These are phyloP conservation scores for Alouatta palliata DNA, from an alignment of 2,113 vertebrate species.

Conservation along the genomic window DNA sequence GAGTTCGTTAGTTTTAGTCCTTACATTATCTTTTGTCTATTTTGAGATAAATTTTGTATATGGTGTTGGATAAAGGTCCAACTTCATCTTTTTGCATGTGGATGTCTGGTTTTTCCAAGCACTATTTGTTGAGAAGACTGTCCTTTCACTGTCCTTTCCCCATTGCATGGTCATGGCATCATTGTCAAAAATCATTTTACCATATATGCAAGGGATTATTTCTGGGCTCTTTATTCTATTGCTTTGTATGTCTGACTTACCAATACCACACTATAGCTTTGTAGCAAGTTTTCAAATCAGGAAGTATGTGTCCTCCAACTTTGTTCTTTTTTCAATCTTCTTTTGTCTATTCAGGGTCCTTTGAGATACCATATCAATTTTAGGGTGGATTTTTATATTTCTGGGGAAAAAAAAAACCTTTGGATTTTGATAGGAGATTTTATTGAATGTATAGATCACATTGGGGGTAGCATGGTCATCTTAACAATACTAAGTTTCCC, in stretches of 20 bases:
- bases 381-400: background rate
- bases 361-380: background rate
- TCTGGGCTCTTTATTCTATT: background rate
- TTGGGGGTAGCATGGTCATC: background rate
- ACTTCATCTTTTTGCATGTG: background rate
- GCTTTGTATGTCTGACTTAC: background rate
- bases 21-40: background rate
- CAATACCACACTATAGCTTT: background rate
- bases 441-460: background rate
- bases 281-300: conserved; percentile 4
- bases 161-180: background rate
- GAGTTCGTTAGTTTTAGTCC: background rate
- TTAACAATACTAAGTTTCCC: background rate
- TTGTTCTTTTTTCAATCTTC: background rate
- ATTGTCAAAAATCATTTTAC: background rate
- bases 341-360: background rate
- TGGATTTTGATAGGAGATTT: background rate
- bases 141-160: background rate
- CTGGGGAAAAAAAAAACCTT: background rate
- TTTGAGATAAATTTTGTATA: conserved; percentile 12
- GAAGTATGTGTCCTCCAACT: background rate
- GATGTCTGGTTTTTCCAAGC: background rate
- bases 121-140: background rate
- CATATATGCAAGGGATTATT: background rate
- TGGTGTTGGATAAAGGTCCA: background rate